phyloP scores from a whole-genome alignment of 2,888 invertebrate species.

The Pachydiplax longipennis region DNA sequence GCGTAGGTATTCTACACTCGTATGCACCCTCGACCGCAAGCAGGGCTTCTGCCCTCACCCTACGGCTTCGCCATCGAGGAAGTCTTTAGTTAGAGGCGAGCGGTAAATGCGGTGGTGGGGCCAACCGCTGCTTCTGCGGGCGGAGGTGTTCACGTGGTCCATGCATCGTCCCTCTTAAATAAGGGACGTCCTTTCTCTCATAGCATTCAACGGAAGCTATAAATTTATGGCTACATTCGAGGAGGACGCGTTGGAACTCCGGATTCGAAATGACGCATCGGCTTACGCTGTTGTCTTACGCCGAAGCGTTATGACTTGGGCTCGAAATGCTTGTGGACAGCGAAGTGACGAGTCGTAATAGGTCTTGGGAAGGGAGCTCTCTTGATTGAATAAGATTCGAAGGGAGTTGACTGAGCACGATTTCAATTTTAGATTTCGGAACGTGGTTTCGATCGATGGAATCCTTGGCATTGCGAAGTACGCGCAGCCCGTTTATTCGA shows the following conservation, averaged over 20 bases:
- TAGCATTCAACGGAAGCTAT: slow-evolving; percentile 17
- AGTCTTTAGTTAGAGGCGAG: background rate
- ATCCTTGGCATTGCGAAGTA: too few relatives aligned
- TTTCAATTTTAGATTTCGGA: too few relatives aligned
- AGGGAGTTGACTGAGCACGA: too few relatives aligned
- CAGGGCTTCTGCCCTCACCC: background rate
- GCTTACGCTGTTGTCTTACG: background rate
- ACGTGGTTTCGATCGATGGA: too few relatives aligned
- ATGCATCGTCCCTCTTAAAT: background rate
- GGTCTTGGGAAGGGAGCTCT: background rate
- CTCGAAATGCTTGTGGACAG: background rate
- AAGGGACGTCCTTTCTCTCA: background rate
- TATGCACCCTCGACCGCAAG: background rate
- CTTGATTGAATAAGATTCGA: too few relatives aligned
- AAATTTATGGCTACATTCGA: slow-evolving; percentile 2
- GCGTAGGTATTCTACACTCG: background rate
- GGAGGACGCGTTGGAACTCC: slow-evolving; percentile 3
- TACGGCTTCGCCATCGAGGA: background rate
- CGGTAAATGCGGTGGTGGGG: background rate
- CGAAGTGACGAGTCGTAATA: background rate
- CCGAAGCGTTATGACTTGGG: background rate
- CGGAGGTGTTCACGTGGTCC: slow-evolving; percentile 4
- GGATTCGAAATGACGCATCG: background rate
- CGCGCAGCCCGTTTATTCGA: too few relatives aligned
- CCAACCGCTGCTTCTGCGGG: background rate